Evolutionary conservation across 2,113 vertebrate genomes (phyloP), one percentile per base, ranked within the genome.

Genomic region (Drymodes brunneopygia): DNA sequence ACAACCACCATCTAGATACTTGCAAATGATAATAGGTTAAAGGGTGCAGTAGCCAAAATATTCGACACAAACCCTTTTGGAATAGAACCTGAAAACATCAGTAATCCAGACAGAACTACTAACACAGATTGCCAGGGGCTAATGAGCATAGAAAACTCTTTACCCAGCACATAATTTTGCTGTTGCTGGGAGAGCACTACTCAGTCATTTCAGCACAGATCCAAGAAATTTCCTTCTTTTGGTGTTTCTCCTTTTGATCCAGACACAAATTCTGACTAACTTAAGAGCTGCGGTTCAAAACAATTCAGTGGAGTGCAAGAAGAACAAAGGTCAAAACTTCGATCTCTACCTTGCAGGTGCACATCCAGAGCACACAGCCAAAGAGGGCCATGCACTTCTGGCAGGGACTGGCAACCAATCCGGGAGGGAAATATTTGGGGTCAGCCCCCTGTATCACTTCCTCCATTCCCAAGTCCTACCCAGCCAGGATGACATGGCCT

Each of bases 31-130:
- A 97, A 96, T 80, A 94, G 72, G 93, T 91, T 95, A 95, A 97
- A 97, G 96, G 94, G 97, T 94, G 91, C 95, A 95, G 85, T 29
- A 97, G 95, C 96, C 97, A 97, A 98, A 97, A 96, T 95, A 95
- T 93, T 97, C 91, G 74, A 98, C 94, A 88, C 12, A 40, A 96
- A 97, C 94, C 70, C 95, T 95, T 97, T 97, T 97, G 95, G 95
- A 98, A 97, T 4, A 94, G 84, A 97, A 97, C 53, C 58, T 20
- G 61, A 97, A 97, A 96, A 96, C 90, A 97, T 44, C 27, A 75
- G 86, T 85, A 94, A 86, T 82, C 89, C 94, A 94, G 97, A 94
- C 97, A 98, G 96, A 97, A 96, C 84, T 88, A 92, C 90, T 96
- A 96, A 96, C 80, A 90, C 27, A 21, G 74, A 97, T 85, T 97